Evolutionary conservation across 2,888 invertebrate genomes (phyloP).

Genomic region (Aspidiotus destructor): DNA sequence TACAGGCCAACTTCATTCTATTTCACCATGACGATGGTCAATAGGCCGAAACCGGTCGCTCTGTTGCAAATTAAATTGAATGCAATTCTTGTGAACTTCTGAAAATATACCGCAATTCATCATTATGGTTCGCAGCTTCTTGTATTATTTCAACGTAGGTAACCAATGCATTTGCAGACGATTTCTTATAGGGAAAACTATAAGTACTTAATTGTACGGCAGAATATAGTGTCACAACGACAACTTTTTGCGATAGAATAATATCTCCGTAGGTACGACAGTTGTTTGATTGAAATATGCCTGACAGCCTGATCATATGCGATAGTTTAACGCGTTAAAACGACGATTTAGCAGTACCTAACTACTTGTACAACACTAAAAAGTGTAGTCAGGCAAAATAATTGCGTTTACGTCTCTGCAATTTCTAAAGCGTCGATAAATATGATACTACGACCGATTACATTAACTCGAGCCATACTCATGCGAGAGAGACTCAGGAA

Average conservation of each 20-base stretch:
- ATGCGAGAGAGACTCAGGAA: too few relatives aligned
- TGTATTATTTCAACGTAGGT: too few relatives aligned
- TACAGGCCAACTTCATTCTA: too few relatives aligned
- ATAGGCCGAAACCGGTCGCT: too few relatives aligned
- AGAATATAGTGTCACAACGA: background rate
- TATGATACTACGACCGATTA: too few relatives aligned
- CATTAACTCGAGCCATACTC: background rate
- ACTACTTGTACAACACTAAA: background rate
- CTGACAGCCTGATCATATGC: background rate
- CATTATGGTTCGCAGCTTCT: too few relatives aligned
- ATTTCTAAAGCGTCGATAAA: background rate
- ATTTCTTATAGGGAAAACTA: background rate
- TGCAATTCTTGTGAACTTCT: too few relatives aligned
- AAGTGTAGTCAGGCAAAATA: background rate
- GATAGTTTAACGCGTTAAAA: background rate
- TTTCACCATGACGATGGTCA: too few relatives aligned
- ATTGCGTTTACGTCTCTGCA: background rate
- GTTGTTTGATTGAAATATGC: background rate
- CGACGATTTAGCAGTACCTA: background rate
- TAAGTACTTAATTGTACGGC: background rate
- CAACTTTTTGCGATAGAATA: background rate
- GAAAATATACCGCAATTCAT: too few relatives aligned
- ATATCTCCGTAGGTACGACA: background rate
- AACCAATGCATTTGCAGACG: too few relatives aligned
- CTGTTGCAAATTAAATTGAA: too few relatives aligned